Percentiles rank a stretch among this genome's conserved stretches.
Evolutionary conservation across 2,797 vertebrate species (phyloP).

Genomic region (Eulemur coronatus): DNA sequence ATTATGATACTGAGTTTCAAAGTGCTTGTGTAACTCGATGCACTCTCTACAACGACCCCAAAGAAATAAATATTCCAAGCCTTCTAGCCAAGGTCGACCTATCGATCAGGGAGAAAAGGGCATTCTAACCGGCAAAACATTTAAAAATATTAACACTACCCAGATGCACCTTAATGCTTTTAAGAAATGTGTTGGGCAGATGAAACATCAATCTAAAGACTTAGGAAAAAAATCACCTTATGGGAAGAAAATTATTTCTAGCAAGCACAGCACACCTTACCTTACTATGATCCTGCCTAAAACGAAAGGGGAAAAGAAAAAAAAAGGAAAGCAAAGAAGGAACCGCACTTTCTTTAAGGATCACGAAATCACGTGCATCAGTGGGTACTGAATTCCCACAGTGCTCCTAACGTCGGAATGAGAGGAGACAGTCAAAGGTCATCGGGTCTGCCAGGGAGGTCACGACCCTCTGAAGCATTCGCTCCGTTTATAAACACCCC

Average conservation of each 20-base stretch:
- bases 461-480: not conserved
- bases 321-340: not conserved
- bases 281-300: not conserved
- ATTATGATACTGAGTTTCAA: slow-evolving; percentile 59
- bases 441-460: not conserved
- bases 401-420: not conserved
- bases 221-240: not conserved
- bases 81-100: slow-evolving; percentile 49
- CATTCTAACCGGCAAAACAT: slow-evolving; percentile 47
- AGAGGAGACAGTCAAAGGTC: slow-evolving; percentile 36
- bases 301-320: not conserved
- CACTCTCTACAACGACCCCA: not conserved
- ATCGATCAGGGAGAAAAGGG: slow-evolving; percentile 57
- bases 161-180: slow-evolving; percentile 58
- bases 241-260: not conserved
- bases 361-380: not conserved
- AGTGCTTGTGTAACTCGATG: not conserved
- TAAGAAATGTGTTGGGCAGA: slow-evolving; percentile 37
- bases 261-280: not conserved
- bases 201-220: slow-evolving; percentile 13
- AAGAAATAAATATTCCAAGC: slow-evolving; percentile 15
- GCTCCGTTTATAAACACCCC: slow-evolving; percentile 37
- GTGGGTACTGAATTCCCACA: not conserved
- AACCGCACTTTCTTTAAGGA: not conserved
- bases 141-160: slow-evolving; percentile 61